Base-by-base conservation (phyloP, 2,888 invertebrate genomes). In the Trichogramma evanescens region DNA sequence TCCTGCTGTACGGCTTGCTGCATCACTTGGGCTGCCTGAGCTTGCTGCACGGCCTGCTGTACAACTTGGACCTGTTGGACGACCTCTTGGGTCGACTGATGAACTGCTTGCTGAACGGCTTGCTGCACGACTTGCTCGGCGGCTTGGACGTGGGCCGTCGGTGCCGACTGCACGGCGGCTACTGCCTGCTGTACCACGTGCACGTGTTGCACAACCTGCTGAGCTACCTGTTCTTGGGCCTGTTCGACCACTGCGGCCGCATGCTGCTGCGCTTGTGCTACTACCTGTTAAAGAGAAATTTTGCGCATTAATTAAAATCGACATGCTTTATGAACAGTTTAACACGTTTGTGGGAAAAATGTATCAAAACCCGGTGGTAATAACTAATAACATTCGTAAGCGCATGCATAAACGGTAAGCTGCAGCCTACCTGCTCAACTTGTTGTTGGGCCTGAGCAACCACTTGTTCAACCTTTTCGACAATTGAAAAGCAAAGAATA, bases 1-100 rank as follows among this genome's bases (percentile, higher is more conserved):
- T 78, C 77, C 61, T 77, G 77, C n/a, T 77, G 76, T 2, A 77
- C 77, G 0, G 77, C 77, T 10, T 77, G 76, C 43, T 77, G 77
- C 75, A 78, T 75, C 0, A 73, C 77, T 53, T 78, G 77, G 0
- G 77, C 77, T 1, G 77, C 77, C 61, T 77, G 77, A 0, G 75
- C 77, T 26, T 77, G 77, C 43, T 77, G 77, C 4, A 77, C 77
- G 1, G 77, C 77, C 54, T 77, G 76, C 50, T 77, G 77, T 4
- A 77, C 77, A 2, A 74, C 73, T 59, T 78, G 77, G 0, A 77
- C 76, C 3, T 72, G 73, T 52, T 77, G 76, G 0, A 77, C 75
- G 4, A 72, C 76, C 55, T 75, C 77, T 42, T 76, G 75, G 4
- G 76, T 77, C 0, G 76, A 76, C 51, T 77, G 74, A 46, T 77